Evolutionary conservation across 2,797 vertebrate genomes (phyloP).

Genomic region (Pipistrellus pygmaeus): DNA sequence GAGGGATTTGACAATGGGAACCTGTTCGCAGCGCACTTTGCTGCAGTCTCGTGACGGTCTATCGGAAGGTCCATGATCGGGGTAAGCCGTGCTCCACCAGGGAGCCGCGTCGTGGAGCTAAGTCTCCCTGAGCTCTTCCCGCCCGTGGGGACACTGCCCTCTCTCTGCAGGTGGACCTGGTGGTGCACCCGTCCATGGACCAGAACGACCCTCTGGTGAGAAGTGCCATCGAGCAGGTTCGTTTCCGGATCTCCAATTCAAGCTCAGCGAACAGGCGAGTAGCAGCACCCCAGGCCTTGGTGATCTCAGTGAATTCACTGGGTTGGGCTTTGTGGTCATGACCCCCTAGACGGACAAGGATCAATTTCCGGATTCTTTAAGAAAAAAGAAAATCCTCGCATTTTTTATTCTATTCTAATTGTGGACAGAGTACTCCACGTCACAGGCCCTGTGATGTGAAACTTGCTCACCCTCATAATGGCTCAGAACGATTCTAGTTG

Average conservation of each 20-base stretch:
- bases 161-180: conserved; percentile 92
- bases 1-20: not conserved
- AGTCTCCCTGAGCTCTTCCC: not conserved
- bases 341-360: not conserved
- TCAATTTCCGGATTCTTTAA: not conserved
- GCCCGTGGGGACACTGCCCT: not conserved
- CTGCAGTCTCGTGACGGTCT: not conserved
- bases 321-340: not conserved
- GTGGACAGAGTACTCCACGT: not conserved
- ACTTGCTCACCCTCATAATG: not conserved
- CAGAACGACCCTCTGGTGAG: conserved; percentile 92
- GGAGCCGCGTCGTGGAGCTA: not conserved
- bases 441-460: not conserved
- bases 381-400: not conserved
- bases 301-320: not conserved
- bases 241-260: conserved; percentile 97
- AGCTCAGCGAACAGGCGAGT: conserved; percentile 91
- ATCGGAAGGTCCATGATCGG: not conserved
- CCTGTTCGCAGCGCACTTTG: not conserved
- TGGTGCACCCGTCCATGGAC: conserved; percentile 95
- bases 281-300: accelerated
- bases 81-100: accelerated
- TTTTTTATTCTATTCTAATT: not conserved
- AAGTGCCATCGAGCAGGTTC: conserved; percentile 95
- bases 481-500: not conserved